Conservation (phyloP, 2,113 vertebrate genomes). For the Alethe diademata region DNA sequence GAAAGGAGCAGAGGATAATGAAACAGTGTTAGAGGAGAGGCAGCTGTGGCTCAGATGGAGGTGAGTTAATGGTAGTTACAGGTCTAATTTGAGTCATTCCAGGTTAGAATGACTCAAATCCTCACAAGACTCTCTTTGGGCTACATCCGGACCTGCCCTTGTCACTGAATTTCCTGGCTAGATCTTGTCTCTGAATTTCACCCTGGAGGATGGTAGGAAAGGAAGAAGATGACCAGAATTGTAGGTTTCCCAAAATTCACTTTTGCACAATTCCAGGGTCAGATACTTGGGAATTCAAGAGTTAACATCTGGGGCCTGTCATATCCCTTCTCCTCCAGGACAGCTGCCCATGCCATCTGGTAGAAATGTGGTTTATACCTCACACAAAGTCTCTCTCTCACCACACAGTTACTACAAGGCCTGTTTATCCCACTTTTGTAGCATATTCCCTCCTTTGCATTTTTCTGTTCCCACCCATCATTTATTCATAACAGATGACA, state of each 20-base stretch:
- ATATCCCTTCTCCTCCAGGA: neutral
- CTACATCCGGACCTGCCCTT: neutral
- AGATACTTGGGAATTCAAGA: neutral
- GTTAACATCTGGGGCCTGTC: neutral
- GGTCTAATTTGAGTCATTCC: neutral
- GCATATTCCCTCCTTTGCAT: neutral
- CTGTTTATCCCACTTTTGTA: neutral
- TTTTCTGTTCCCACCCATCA: neutral
- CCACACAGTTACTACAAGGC: neutral
- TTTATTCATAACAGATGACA: slow-evolving; percentile 36
- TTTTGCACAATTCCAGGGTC: neutral
- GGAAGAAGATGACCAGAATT: neutral
- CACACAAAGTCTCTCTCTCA: slow-evolving; percentile 7
- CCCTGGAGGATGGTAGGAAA: neutral
- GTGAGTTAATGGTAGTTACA: neutral
- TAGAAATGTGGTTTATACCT: slow-evolving; percentile 14
- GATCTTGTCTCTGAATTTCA: neutral
- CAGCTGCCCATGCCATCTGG: neutral
- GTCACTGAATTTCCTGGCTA: neutral
- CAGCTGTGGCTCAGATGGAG: neutral
- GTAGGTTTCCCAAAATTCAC: neutral
- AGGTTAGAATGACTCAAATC: neutral
- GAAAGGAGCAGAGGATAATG: neutral
- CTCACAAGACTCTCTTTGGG: neutral
- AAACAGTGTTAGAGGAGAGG: neutral